These are phyloP conservation scores for Trachops cirrhosus DNA, from an alignment of 2,797 vertebrate species.

Conservation along the genomic window DNA sequence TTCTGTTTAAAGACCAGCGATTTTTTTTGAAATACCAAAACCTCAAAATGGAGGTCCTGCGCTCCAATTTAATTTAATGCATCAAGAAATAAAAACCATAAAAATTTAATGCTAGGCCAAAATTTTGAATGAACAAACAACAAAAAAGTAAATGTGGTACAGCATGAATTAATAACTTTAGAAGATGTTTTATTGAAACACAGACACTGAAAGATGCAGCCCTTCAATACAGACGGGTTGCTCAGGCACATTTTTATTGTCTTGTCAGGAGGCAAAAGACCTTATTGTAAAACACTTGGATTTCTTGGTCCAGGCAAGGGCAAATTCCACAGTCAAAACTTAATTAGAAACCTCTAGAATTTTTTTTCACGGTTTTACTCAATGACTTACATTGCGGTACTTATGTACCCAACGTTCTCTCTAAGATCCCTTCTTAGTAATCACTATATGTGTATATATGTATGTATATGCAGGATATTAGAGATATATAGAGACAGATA, in stretches of 20 bases:
- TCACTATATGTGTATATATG: not conserved
- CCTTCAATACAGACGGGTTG: slow-evolving; percentile 73
- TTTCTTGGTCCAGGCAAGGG: slow-evolving; percentile 77
- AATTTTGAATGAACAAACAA: slow-evolving; percentile 61
- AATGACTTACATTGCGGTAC: slow-evolving; percentile 66
- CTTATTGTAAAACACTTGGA: slow-evolving; percentile 78
- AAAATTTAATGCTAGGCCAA: slow-evolving; percentile 55
- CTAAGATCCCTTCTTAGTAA: slow-evolving; percentile 53
- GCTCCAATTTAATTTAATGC: slow-evolving; percentile 45
- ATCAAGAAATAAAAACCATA: slow-evolving; percentile 52
- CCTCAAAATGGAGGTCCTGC: slow-evolving; percentile 71
- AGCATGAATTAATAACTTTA: slow-evolving; percentile 67
- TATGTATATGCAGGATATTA: not conserved
- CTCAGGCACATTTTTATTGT: slow-evolving; percentile 76
- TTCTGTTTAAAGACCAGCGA: slow-evolving; percentile 78
- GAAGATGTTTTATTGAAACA: slow-evolving; percentile 70
- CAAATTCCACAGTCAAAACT: slow-evolving; percentile 79
- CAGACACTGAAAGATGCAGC: slow-evolving; percentile 71
- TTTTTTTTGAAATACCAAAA: slow-evolving; percentile 67
- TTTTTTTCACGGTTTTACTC: slow-evolving; percentile 72
- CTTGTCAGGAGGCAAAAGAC: slow-evolving; percentile 77
- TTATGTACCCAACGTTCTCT: slow-evolving; percentile 47
- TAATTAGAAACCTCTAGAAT: slow-evolving; percentile 80
- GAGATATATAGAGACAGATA: not conserved
- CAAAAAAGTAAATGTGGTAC: slow-evolving; percentile 54